These are phyloP conservation scores for Ficedula albicollis DNA, from an alignment of 2,797 vertebrate species.

Conservation along the genomic window DNA sequence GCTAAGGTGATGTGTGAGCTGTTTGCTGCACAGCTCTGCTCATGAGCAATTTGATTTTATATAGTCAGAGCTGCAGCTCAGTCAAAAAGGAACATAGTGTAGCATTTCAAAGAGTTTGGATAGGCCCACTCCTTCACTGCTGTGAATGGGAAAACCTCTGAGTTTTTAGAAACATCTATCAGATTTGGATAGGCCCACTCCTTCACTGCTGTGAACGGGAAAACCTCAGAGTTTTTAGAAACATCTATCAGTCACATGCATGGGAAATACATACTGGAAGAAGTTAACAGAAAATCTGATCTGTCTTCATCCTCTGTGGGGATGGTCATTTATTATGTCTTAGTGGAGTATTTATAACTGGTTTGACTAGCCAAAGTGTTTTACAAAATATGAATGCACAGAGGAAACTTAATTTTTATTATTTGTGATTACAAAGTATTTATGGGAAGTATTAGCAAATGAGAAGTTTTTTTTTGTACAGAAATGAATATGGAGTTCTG, in stretches of 20 bases:
- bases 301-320: neutral
- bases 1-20: neutral
- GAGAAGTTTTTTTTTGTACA: neutral
- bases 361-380: neutral
- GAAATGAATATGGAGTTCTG: neutral
- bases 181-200: fast-evolving
- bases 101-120: neutral
- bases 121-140: neutral
- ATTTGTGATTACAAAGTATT: neutral
- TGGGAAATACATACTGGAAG: neutral
- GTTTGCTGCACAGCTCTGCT: fast-evolving
- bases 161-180: neutral
- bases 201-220: neutral
- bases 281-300: neutral
- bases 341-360: neutral
- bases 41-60: neutral
- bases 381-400: neutral
- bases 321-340: neutral
- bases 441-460: neutral
- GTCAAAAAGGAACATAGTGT: fast-evolving
- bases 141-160: neutral
- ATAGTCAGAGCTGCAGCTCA: neutral
- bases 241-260: neutral
- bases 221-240: neutral
- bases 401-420: neutral